A percentile compares a stretch with the other conserved stretches of the same genome.
These are phyloP conservation scores for Noctua fimbriata DNA, from an alignment of 2,888 invertebrate species.

Conservation along the genomic window DNA sequence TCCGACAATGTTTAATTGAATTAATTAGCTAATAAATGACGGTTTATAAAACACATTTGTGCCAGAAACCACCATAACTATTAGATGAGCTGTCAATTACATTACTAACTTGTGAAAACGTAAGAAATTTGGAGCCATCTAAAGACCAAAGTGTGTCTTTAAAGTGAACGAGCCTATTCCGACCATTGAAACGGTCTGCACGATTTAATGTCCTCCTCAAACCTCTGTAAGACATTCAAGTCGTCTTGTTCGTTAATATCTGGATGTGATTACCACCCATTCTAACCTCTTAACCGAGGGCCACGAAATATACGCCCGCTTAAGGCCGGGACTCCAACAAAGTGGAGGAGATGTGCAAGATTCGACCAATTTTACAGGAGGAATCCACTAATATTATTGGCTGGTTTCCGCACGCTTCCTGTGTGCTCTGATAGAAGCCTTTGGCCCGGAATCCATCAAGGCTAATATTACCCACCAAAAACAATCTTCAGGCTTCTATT, in stretches of 20 bases:
- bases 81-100: slow-evolving; percentile 53
- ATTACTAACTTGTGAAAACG: slow-evolving; percentile 40
- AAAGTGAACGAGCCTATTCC: slow-evolving; percentile 56
- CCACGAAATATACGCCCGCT: background rate
- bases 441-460: too few species aligned
- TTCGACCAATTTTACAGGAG: background rate
- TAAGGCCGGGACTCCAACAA: background rate
- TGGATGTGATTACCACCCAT: slow-evolving; percentile 51
- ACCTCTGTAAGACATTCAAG: slow-evolving; percentile 58
- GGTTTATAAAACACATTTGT: slow-evolving; percentile 14
- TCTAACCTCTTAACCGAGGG: slow-evolving; percentile 8
- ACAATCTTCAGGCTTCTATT: background rate
- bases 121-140: slow-evolving; percentile 40
- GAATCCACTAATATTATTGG: background rate
- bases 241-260: slow-evolving; percentile 53
- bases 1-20: background rate
- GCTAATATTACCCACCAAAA: too few species aligned
- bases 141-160: slow-evolving; percentile 50
- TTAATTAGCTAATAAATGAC: background rate
- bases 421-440: background rate
- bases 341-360: background rate
- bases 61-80: slow-evolving; percentile 19
- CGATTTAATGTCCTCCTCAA: slow-evolving; percentile 49
- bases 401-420: background rate
- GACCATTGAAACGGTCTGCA: slow-evolving; percentile 28